phyloP scores from a whole-genome alignment of 2,888 invertebrate genomes.

The Uloborus plumipes region DNA sequence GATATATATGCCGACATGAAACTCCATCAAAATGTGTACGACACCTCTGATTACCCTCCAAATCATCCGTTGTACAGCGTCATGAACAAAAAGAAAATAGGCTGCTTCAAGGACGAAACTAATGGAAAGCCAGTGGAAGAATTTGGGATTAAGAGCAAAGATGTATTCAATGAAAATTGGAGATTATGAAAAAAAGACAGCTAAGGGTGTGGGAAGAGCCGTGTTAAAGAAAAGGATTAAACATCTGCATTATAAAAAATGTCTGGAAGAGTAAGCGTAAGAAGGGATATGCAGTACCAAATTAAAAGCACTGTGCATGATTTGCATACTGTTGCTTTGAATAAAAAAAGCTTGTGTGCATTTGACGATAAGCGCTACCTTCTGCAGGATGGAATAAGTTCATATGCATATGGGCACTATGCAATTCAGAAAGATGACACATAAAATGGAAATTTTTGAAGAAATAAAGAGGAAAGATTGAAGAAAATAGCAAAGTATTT shows the following conservation, averaged over 20 bases:
- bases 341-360: neutral
- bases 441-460: too few species aligned
- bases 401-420: conserved; percentile 5
- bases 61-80: neutral
- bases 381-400: neutral
- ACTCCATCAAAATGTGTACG: neutral
- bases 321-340: neutral
- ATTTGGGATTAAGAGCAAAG: conserved; percentile 13
- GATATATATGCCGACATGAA: conserved; percentile 6
- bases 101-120: conserved; percentile 19
- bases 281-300: neutral
- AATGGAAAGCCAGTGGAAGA: neutral
- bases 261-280: neutral
- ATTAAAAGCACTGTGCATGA: neutral
- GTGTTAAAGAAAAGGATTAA: neutral
- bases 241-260: neutral
- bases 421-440: too few species aligned
- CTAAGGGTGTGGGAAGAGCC: conserved; percentile 1
- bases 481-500: too few species aligned
- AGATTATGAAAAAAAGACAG: conserved; percentile 8
- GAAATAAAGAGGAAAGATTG: too few species aligned
- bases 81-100: neutral
- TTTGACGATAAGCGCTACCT: conserved; percentile 8
- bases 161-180: conserved; percentile 3
- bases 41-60: neutral